phyloP scores from a whole-genome alignment of 2,797 vertebrate genomes.

The Taeniopygia guttata region DNA sequence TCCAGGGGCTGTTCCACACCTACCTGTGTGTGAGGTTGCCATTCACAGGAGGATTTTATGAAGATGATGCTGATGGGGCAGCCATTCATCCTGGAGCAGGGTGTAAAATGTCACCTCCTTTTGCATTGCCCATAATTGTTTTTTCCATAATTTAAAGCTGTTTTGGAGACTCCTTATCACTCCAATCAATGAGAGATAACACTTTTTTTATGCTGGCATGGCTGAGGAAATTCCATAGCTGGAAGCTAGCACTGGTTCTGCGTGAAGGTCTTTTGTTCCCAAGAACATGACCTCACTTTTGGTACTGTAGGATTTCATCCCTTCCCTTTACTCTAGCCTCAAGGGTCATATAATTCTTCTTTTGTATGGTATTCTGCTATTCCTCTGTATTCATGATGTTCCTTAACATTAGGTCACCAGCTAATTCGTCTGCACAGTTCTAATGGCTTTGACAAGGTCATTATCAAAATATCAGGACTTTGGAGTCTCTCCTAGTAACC shows the following conservation, averaged over 20 bases:
- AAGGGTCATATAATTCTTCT: not conserved
- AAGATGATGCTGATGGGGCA: not conserved
- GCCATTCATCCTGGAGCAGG: not conserved
- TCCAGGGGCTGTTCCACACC: not conserved
- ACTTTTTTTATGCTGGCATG: not conserved
- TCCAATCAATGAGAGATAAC: not conserved
- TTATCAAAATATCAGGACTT: constrained; percentile 54
- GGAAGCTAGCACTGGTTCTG: not conserved
- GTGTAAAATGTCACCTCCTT: not conserved
- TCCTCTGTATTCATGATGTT: not conserved
- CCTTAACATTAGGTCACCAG: constrained; percentile 30
- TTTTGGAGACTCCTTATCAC: not conserved
- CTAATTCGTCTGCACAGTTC: constrained; percentile 29
- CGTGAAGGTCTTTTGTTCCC: not conserved
- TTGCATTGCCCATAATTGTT: not conserved
- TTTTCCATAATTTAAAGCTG: not conserved
- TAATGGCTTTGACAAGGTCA: constrained; percentile 47
- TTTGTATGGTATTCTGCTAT: not conserved
- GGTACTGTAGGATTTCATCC: not conserved
- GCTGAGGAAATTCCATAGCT: not conserved
- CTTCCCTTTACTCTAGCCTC: not conserved
- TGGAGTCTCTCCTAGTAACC: constrained; percentile 36
- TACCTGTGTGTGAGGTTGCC: not conserved
- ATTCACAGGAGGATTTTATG: not conserved
- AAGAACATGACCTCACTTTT: constrained; percentile 14